These are phyloP conservation scores for Mastacembelus armatus DNA, from an alignment of 2,797 vertebrate genomes.

Conservation along the genomic window DNA sequence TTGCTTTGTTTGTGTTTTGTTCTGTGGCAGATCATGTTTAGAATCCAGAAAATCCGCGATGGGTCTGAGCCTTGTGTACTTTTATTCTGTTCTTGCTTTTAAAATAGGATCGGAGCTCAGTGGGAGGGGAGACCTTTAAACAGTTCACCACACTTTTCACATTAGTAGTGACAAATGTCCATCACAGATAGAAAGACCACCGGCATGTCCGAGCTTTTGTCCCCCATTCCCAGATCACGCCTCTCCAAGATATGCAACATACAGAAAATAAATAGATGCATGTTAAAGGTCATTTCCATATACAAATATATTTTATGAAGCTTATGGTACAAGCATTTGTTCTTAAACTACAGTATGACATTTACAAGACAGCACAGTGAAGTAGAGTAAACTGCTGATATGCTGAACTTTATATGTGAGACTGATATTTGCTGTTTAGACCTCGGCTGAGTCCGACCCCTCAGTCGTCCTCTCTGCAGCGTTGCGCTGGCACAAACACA, in stretches of 20 bases:
- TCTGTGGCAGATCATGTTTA: not conserved
- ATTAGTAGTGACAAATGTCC: slow-evolving; percentile 71
- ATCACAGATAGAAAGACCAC: slow-evolving; percentile 55
- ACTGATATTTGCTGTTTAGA: slow-evolving; percentile 28
- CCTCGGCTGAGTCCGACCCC: slow-evolving; percentile 1
- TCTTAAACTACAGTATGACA: slow-evolving; percentile 75
- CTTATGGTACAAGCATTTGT: slow-evolving; percentile 88
- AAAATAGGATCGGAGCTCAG: slow-evolving; percentile 58
- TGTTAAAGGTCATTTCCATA: slow-evolving; percentile 89
- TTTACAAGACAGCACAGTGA: slow-evolving; percentile 80
- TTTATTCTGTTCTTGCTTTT: slow-evolving; percentile 84
- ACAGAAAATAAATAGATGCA: slow-evolving; percentile 93
- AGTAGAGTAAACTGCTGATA: slow-evolving; percentile 52
- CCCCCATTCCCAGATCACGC: slow-evolving; percentile 48
- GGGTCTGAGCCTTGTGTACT: slow-evolving; percentile 65
- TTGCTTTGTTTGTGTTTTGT: slow-evolving; percentile 2
- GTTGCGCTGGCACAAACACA: slow-evolving; percentile 5
- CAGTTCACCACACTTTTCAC: slow-evolving; percentile 59
- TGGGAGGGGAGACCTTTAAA: slow-evolving; percentile 60
- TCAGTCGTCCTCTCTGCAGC: not conserved
- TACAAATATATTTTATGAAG: slow-evolving; percentile 91
- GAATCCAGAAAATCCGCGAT: not conserved
- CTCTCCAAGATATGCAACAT: slow-evolving; percentile 78
- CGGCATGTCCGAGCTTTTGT: slow-evolving; percentile 21
- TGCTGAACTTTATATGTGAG: slow-evolving; percentile 53